Evolutionary conservation across 1,140 invertebrate species (phyloP), one percentile per base, ranked within the genome.

Genomic region (Leptinotarsa defecta): DNA sequence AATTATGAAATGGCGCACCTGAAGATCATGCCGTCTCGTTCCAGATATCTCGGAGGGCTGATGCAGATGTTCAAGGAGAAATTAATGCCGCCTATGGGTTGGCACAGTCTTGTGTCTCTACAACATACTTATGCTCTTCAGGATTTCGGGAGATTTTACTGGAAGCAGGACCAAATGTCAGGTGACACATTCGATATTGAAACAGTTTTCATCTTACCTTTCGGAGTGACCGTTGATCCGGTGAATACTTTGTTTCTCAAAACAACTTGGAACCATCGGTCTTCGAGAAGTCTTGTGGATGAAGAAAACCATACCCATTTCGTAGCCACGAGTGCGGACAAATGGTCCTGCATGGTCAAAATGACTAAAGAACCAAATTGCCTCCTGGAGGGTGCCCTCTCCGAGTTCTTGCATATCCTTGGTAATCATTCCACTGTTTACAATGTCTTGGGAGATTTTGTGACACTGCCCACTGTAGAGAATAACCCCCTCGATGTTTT

Each of bases 1-100:
- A 92, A 93, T 82, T 96, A 95, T 86, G 93, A 97, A 81, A 95
- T 97, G 89, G 92, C 96, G 74, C 94, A 97, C 84, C 88, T 98
- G 57, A 92, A 92, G 82, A 91, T 91, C 81, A 89, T 93, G 73
- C 95, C 95, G n/a, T 87, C 89, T 57, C 92, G 95, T 80, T 96
- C 92, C 81, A 91, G 91, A 76, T 93, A 97, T 87, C 87, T 98
- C 1, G 92, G 91, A 81, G 94, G 94, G 1, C 86, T 95, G 68
- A 85, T 94, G 49, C 90, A 91, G 79, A 81, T 96, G 67, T 95
- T 96, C 83, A 94, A 95, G 86, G 92, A 91, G 80, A 95, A 94
- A 87, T 88, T 95, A 65, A 89, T 90, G 15, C 87, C 89, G 4
- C 84, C 88, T 49, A 88, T 89, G 74, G 79, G 91, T 52, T 89